A percentile compares a stretch with the other conserved stretches of the same genome.
phyloP scores from a whole-genome alignment of 2,113 vertebrate species.

The Zootoca vivipara region DNA sequence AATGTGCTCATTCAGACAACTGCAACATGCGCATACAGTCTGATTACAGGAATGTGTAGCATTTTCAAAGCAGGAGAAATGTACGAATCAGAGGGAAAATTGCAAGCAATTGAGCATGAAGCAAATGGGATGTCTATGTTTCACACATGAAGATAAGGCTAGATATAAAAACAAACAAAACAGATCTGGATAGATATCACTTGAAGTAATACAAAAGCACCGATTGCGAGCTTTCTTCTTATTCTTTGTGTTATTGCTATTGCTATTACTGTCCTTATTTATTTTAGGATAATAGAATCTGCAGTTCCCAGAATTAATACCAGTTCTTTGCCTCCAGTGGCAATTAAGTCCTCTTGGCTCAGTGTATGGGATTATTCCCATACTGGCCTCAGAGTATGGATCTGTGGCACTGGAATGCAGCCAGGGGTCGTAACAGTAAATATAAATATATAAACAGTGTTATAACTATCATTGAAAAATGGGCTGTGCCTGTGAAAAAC shows the following conservation, averaged over 20 bases:
- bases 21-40: slow-evolving; percentile 42
- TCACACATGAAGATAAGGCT: not conserved
- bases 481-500: not conserved
- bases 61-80: slow-evolving; percentile 34
- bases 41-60: slow-evolving; percentile 62
- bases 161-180: not conserved
- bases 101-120: slow-evolving; percentile 30
- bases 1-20: slow-evolving; percentile 55
- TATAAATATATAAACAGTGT: not conserved
- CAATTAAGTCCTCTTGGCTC: not conserved
- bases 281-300: not conserved
- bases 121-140: slow-evolving; percentile 31
- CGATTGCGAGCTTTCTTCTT: no score
- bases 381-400: not conserved
- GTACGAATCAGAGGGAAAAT: slow-evolving; percentile 30
- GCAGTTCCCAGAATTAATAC: not conserved
- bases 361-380: not conserved
- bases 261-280: no score
- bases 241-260: not conserved
- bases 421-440: not conserved
- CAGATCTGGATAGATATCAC: not conserved
- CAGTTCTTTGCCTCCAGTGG: not conserved
- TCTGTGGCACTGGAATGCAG: not conserved
- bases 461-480: not conserved
- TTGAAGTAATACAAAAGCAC: not conserved